Evolutionary conservation across 2,797 vertebrate genomes (phyloP), one percentile per base, ranked within the genome.

Genomic region (Oophaga sylvatica): DNA sequence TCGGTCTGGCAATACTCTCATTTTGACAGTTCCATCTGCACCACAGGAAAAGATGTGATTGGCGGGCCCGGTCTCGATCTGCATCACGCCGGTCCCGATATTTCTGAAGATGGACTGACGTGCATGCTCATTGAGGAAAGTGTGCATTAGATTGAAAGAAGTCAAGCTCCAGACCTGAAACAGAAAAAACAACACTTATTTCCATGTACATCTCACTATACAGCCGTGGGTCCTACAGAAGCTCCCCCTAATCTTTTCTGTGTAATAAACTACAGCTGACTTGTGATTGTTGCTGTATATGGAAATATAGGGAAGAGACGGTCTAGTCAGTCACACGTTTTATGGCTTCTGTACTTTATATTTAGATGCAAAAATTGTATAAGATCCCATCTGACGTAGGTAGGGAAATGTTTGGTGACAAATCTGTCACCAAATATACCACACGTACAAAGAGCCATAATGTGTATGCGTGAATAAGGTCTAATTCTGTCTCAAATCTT

Each of bases 81-180:
- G 98, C 98, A 99, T 99, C 90, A 99, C 97, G 45, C 98, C 98
- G 0, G 98, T 99, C 90, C 98, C 98, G 48, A 99, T 97, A 95
- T 99, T 99, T 91, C 98, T 95, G 96, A 99, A 99, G 90, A 99
- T 94, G 79, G 98, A 99, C 91, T 99, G 98, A 80, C 98, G 97
- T 20, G 97, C 95, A 91, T 99, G 98, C 87, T 99, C 98, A 56
- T 94, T 98, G 20, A 96, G 94, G 90, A 99, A 99, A 79, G 93
- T 95, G 92, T 98, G 97, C 91, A 99, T 96, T 90, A 96, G 94
- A 85, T 80, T 91, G 91, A 97, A 97, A 0, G 95, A 95, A 88
- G 94, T 92, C 87, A 99, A 89, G 90, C 95, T 97, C 98, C 98
- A 99, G 62, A 99, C 95, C 95, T 96, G 91, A 87, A 93, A 93